Percentiles rank a stretch among this genome's conserved stretches.
phyloP scores from a whole-genome alignment of 2,797 vertebrate genomes.

The Manis javanica region DNA sequence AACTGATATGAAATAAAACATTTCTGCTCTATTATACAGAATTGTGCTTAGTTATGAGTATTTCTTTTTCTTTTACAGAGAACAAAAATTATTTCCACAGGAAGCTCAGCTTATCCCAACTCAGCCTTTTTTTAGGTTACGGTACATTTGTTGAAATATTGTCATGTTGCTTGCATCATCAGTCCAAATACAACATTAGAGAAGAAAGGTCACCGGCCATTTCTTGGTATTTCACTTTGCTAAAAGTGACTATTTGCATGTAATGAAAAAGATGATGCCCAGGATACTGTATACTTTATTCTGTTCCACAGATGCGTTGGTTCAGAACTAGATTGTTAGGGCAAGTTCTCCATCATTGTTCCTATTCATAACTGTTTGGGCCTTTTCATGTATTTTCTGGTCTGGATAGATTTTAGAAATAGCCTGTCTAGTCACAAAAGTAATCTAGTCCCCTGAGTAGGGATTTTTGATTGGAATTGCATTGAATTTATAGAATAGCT shows the following conservation, averaged over 20 bases:
- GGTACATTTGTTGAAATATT: neutral
- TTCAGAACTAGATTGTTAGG: slow-evolving; percentile 7
- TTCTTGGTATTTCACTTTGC: neutral
- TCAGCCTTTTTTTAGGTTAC: neutral
- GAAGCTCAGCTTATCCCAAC: neutral
- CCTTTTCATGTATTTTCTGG: slow-evolving; percentile 32
- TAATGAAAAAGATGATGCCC: neutral
- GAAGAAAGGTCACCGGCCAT: neutral
- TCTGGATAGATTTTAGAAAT: slow-evolving; percentile 17
- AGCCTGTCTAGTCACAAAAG: neutral
- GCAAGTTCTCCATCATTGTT: neutral
- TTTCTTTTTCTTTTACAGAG: neutral
- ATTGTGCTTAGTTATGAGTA: neutral
- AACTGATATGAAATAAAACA: neutral
- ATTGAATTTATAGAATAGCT: neutral
- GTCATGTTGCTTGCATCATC: neutral
- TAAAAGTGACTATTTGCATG: neutral
- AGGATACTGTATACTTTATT: neutral
- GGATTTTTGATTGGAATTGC: neutral
- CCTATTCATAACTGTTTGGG: neutral
- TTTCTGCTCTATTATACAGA: neutral
- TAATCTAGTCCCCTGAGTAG: neutral
- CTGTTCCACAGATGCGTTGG: neutral
- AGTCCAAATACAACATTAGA: neutral
- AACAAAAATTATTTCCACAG: neutral